Evolutionary conservation across 2,113 vertebrate species (phyloP).

Genomic region (Oncorhynchus nerka): DNA sequence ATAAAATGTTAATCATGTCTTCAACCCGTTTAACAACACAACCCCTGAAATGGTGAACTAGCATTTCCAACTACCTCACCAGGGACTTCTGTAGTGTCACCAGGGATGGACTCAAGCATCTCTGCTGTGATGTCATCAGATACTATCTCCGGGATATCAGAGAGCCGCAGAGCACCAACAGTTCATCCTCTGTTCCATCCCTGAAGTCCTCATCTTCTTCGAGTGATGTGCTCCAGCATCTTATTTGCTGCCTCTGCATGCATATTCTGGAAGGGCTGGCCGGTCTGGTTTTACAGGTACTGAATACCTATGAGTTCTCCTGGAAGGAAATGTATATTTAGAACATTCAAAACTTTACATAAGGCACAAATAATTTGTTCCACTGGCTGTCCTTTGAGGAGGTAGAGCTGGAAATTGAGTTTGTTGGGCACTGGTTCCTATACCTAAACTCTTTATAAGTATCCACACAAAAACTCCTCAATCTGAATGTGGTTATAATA

Average conservation of each 20-base stretch:
- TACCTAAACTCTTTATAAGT: neutral
- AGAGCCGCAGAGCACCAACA: neutral
- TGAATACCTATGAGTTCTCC: slow-evolving; percentile 3
- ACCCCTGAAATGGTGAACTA: too few species aligned
- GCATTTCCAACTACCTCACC: too few species aligned
- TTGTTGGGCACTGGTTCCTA: slow-evolving; percentile 16
- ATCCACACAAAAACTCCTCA: neutral
- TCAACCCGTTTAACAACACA: too few species aligned
- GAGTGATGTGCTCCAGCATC: neutral
- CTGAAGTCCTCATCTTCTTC: neutral
- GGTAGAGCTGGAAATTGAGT: slow-evolving; percentile 15
- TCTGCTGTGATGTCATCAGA: too few species aligned
- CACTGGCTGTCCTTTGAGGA: slow-evolving; percentile 18
- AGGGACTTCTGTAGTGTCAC: too few species aligned
- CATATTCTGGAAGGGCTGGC: slow-evolving; percentile 10
- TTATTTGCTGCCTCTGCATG: neutral
- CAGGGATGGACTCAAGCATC: too few species aligned
- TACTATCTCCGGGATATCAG: neutral
- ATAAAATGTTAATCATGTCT: neutral
- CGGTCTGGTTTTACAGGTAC: slow-evolving; percentile 12
- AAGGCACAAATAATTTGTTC: slow-evolving; percentile 9
- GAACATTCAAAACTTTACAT: neutral
- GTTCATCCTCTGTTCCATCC: slow-evolving; percentile 1
- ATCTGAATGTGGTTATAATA: too few species aligned
- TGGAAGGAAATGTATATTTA: neutral